A percentile compares a stretch with the other conserved stretches of the same genome.
Conservation (phyloP, 2,113 vertebrate species). For the Myotis davidii region DNA sequence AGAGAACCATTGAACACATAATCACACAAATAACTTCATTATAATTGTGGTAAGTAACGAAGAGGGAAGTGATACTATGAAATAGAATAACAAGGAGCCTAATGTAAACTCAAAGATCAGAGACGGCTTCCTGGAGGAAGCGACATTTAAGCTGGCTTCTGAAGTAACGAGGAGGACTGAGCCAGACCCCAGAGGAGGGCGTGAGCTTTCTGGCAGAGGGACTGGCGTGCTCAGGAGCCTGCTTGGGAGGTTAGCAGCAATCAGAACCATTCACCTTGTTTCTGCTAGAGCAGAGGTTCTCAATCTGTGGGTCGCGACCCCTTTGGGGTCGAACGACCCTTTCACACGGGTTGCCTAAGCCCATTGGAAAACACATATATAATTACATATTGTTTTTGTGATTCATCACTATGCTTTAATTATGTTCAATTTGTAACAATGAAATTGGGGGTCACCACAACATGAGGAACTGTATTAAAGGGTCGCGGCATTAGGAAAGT, state of each 20-base stretch:
- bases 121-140: constrained; percentile 37
- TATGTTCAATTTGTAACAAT: too few species aligned
- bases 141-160: background rate
- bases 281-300: background rate
- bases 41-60: background rate
- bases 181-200: background rate
- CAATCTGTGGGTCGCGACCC: too few species aligned
- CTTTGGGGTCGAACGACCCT: too few species aligned
- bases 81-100: background rate
- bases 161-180: background rate
- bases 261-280: background rate
- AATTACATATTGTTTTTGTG: too few species aligned
- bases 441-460: too few species aligned
- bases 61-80: background rate
- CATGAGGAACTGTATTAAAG: too few species aligned
- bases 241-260: background rate
- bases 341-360: too few species aligned
- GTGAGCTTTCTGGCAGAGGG: background rate
- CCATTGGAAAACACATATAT: too few species aligned
- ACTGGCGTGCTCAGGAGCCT: background rate
- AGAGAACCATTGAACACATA: background rate
- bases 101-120: background rate
- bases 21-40: background rate
- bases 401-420: too few species aligned
- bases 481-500: too few species aligned